Evolutionary conservation across 92 coral and sea anemone species (phyloP), one percentile per base, ranked within the genome.

Genomic region (Zoanthus solanderi): DNA sequence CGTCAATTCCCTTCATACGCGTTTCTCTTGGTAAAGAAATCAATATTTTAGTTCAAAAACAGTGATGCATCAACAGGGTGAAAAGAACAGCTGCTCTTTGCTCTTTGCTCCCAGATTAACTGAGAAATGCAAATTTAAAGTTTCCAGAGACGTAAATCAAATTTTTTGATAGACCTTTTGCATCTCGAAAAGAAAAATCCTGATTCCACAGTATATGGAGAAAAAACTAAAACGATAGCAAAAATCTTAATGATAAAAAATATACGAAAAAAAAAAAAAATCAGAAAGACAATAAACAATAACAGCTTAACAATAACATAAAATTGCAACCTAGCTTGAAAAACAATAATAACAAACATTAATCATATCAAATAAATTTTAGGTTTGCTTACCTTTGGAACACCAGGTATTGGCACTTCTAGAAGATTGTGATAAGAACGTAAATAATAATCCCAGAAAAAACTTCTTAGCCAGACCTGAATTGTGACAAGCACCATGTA

Each of bases 391-490:
- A 96, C 98, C 89, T 88, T 91, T 2, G 98, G 93, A 46, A 92
- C 83, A 14, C 92, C 91, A 28, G 93, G 92, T 29, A 83, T 89
- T 60, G 90, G 93, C 63, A 75, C 89, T 81, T 96, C 98, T 18
- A 96, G 82, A 69, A 96, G 92, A 9, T 93, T 92, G 68, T 92
- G 94, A 83, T 96, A 96, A 30, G 93, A 89, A 23, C 91, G 94
- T 1, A 94, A 37, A 60, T 89, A 96, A 72, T 88, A 94, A 77
- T 96, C 98, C 97, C 98, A 96, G 48, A 94, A 88, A 4, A 87
- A 90, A 32, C 95, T 92, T 30, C 98, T 93, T 5, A 90, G 79
- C 48, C 94, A 80, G 45, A 95, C 87, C 30, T 95, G 98, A 7
- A 92, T 44, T 6, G 92, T 85, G 17, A 88, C 88, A 56, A 92